Evolutionary conservation across 1,140 invertebrate genomes (phyloP).

Genomic region (Bombyx mandarina): DNA sequence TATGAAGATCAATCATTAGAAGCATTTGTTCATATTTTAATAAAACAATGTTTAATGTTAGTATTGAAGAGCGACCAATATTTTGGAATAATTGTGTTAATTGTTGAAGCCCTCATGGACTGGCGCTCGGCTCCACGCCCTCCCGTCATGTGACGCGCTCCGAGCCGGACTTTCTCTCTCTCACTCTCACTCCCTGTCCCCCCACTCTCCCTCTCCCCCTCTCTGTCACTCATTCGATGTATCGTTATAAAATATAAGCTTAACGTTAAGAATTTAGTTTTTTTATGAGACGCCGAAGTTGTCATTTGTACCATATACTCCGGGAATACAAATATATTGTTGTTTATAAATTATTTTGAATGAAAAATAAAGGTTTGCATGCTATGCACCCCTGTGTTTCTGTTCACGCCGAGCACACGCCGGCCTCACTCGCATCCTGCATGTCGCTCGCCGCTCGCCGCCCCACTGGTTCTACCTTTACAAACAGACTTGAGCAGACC

Average conservation of each 20-base stretch:
- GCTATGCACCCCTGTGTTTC: slow-evolving; percentile 9
- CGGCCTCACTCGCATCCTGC: slow-evolving; percentile 26
- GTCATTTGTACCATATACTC: slow-evolving; percentile 65
- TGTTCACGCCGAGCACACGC: too few species aligned
- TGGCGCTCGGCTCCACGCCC: not conserved
- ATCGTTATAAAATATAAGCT: slow-evolving; percentile 6
- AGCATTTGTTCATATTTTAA: too few species aligned
- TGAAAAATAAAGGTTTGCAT: slow-evolving; percentile 66
- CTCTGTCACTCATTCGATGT: not conserved
- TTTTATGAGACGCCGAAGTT: slow-evolving; percentile 57
- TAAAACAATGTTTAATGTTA: too few species aligned
- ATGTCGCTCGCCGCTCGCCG: slow-evolving; percentile 32
- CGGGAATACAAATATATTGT: slow-evolving; percentile 55
- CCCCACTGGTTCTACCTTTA: slow-evolving; percentile 1
- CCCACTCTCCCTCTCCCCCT: not conserved
- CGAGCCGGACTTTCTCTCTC: not conserved
- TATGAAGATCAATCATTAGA: too few species aligned
- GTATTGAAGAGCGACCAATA: not conserved
- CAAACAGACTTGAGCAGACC: too few species aligned
- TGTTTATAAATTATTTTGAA: slow-evolving; percentile 66
- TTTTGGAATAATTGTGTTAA: not conserved
- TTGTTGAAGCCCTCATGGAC: too few species aligned
- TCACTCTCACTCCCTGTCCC: not conserved
- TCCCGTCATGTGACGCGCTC: not conserved
- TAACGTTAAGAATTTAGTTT: slow-evolving; percentile 55